Base-by-base conservation (phyloP, 2,888 invertebrate genomes). In the Unio delphinus region DNA sequence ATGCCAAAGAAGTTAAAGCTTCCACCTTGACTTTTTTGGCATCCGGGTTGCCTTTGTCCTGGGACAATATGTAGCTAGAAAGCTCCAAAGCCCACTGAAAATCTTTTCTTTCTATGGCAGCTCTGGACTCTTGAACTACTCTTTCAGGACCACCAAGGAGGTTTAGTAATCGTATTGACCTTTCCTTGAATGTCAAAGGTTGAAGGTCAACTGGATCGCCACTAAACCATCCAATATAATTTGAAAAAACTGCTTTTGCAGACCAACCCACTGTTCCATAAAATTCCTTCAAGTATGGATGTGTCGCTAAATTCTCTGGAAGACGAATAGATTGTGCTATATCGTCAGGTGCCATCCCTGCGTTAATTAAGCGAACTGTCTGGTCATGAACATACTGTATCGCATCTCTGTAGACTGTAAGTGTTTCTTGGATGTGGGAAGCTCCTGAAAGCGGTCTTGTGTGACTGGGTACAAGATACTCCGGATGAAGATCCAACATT, bases 191-290 rank as follows among this genome's bases (percentile, higher is more conserved):
- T 17, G 82, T 76, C 23, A 84, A 65, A 6, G 83, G 83, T 34
- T 75, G 73, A 5, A 84, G 73, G 18, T 82, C 83, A 7, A 79
- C 77, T n/a, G 84, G 77, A 59, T 83, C 82, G 20, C 82, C 84
- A 60, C 79, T 82, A 63, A 84, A 84, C 83, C 83, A 83, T 8
- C 83, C 84, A 57, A 82, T 57, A 67, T 81, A 78, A 15, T 73
- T 63, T 3, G 67, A 67, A 67, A 81, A 87, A 17, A 86, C 81
- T 3, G 80, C 81, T 69, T 82, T 82, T 3, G 80, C 79, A 8
- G 86, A 86, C 87, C 87, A 87, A n/a, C 67, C 75, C 0, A 83
- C 78, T 3, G 84, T 87, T 5, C 88, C 88, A 68, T 88, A 88
- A 64, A 84, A 82, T 64, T 86, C 83, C 57, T 78, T 78, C 15